These are phyloP conservation scores for Cryptotermes secundus DNA, from an alignment of 1,140 invertebrate species.

Conservation along the genomic window DNA sequence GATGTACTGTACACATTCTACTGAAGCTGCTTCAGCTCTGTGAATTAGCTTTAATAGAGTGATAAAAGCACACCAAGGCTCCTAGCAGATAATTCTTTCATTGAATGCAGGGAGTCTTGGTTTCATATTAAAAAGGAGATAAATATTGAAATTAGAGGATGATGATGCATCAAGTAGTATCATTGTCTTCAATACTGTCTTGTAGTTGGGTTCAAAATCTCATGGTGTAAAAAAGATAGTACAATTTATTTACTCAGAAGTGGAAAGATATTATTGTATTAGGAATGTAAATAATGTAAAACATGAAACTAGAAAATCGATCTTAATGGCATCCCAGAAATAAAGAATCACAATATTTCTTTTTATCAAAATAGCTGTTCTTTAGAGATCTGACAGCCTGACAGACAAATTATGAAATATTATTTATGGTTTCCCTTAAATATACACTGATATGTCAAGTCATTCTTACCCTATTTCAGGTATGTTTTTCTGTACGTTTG, in stretches of 20 bases:
- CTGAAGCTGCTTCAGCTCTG: neutral
- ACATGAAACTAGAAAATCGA: too few relatives aligned
- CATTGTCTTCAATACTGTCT: neutral
- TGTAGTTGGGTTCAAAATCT: neutral
- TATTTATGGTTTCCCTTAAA: too few relatives aligned
- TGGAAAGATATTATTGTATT: neutral
- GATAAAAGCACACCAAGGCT: neutral
- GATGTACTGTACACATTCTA: neutral
- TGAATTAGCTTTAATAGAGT: constrained; percentile 6
- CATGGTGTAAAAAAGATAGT: neutral
- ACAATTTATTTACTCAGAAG: neutral
- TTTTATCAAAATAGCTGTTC: neutral
- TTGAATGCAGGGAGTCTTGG: neutral
- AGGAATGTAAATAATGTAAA: too few relatives aligned
- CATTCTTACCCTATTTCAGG: neutral
- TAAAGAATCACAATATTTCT: neutral
- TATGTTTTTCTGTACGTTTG: neutral
- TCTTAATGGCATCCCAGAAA: neutral
- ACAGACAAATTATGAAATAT: too few relatives aligned
- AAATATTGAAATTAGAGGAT: neutral
- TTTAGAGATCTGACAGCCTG: neutral
- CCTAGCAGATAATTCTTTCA: neutral
- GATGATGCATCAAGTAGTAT: neutral
- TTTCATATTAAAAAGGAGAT: neutral
- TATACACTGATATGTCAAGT: too few relatives aligned